Evolutionary conservation across 2,113 vertebrate species (phyloP).

Genomic region (Eulemur rufifrons): DNA sequence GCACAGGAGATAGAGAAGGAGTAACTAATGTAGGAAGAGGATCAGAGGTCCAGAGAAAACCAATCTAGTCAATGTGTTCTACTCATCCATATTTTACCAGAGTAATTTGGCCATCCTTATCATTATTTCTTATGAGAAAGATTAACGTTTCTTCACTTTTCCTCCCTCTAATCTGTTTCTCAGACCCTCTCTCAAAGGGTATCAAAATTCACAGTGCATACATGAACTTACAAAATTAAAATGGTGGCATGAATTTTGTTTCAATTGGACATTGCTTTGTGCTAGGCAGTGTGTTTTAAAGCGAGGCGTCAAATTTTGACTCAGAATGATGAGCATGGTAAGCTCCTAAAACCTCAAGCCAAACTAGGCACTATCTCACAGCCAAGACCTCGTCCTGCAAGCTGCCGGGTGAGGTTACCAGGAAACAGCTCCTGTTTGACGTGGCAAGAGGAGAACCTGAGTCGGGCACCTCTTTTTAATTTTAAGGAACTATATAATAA

Average conservation of each 20-base stretch:
- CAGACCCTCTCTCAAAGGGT: background rate
- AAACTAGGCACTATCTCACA: background rate
- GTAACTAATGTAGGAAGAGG: background rate
- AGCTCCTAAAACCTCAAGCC: background rate
- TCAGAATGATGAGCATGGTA: background rate
- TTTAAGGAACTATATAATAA: conserved; percentile 3
- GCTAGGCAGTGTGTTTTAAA: background rate
- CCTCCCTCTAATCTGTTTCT: background rate
- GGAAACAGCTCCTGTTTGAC: background rate
- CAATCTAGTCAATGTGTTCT: background rate
- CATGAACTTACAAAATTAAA: conserved; percentile 44
- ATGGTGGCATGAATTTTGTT: background rate
- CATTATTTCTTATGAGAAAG: background rate
- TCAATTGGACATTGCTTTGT: background rate
- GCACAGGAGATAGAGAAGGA: background rate
- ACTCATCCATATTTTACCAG: background rate
- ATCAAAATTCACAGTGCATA: background rate
- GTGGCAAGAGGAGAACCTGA: background rate
- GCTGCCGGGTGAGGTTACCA: background rate
- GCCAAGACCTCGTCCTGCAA: background rate
- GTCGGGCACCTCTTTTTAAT: background rate
- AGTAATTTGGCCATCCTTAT: background rate
- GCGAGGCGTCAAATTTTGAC: background rate
- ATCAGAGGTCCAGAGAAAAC: background rate
- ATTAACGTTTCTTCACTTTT: background rate